Conservation (phyloP, 1,140 invertebrate genomes). For the Heliconius melpomene region DNA sequence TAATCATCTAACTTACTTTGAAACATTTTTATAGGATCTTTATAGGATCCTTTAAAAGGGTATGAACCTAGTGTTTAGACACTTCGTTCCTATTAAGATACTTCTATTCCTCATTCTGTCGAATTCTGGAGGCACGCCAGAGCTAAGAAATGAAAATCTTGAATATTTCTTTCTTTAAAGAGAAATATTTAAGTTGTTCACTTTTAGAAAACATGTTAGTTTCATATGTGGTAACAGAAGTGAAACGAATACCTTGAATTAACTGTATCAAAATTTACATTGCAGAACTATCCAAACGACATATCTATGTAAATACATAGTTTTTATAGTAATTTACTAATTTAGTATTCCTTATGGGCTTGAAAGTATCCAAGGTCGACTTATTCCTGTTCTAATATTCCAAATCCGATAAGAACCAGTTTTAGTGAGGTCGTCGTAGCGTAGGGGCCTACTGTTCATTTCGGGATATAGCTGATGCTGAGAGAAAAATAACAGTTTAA, state of each 20-base stretch:
- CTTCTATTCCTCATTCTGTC: not conserved
- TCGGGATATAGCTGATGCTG: too few relatives aligned
- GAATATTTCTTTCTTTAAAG: too few relatives aligned
- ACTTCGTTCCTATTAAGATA: too few relatives aligned
- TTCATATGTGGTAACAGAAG: not conserved
- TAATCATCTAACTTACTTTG: not conserved
- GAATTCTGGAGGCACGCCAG: not conserved
- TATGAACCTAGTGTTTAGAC: too few relatives aligned
- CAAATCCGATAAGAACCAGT: not conserved
- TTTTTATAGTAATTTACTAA: not conserved
- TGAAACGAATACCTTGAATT: slow-evolving; percentile 7
- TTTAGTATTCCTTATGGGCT: not conserved
- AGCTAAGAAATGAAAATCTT: too few relatives aligned
- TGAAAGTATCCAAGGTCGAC: not conserved
- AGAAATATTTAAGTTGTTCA: not conserved
- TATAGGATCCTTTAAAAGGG: too few relatives aligned
- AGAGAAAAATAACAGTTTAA: not conserved
- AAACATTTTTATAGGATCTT: not conserved
- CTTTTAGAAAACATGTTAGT: not conserved
- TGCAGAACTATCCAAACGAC: slow-evolving; percentile 5
- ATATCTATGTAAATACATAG: not conserved
- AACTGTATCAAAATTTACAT: slow-evolving; percentile 1
- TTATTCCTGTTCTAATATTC: slow-evolving; percentile 1
- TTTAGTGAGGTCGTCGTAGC: too few relatives aligned
- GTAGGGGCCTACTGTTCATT: too few relatives aligned